Base-by-base conservation (phyloP, 2,797 vertebrate species). In the Paedocypris micromegethes region DNA sequence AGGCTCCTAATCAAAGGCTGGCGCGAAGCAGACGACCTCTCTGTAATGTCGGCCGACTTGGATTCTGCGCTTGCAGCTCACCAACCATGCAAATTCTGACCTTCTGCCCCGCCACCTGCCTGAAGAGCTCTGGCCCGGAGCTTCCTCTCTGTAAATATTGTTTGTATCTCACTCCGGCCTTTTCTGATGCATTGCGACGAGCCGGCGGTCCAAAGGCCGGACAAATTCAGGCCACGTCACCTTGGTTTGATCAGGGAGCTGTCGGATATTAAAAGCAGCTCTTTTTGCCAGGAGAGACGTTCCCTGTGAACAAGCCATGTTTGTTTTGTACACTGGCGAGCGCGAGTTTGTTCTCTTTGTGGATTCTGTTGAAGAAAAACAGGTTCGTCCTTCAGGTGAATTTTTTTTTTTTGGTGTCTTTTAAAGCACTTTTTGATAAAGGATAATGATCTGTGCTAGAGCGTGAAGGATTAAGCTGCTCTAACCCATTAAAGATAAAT, bases 61-160 rank as follows among this genome's bases (percentile, higher is more conserved):
- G 40, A 44, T 63, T 63, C 51, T 40, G 49, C 45, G 38, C 56
- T 52, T 53, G 0, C 4, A 65, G 50, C 45, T 61, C 40, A 9
- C 55, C 68, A 40, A 44, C 67, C 74, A 74, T 75, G 68, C 78
- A 75, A 78, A 80, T 74, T 78, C 75, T 68, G 45, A 59, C 40
- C 63, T 51, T 59, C 48, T 40, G 8, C 9, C 8, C 40, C 3
- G 43, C 45, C 67, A 63, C 68, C 68, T 70, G 41, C 52, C 68
- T 46, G 50, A 61, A 54, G 38, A 61, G 50, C 66, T 60, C 40
- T 6, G 48, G 8, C 45, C 39, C 6, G 42, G 5, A 23, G 51
- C 43, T 41, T 64, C 37, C 52, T 68, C 52, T 57, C 61, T 65
- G 42, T 62, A 60, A 64, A 68, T 66, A 66, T 60, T 54, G 47